Evolutionary conservation across 2,113 vertebrate genomes (phyloP).

Genomic region (Malurus elegans): DNA sequence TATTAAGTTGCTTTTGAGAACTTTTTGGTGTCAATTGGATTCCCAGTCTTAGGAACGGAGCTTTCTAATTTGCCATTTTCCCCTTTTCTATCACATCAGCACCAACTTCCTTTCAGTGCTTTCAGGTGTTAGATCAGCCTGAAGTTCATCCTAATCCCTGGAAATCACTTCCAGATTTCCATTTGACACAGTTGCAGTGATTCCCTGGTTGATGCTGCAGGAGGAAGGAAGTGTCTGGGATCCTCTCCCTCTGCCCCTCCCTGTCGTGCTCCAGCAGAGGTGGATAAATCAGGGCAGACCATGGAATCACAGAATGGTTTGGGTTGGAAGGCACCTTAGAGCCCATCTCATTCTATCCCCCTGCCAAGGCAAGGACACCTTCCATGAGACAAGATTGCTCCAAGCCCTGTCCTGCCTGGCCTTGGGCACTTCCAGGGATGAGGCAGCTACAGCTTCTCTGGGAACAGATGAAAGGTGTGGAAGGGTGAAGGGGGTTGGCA

Average conservation of each 20-base stretch:
- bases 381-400: accelerated
- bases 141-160: accelerated
- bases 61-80: background rate
- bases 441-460: background rate
- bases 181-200: accelerated
- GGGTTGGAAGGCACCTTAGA: background rate
- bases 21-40: background rate
- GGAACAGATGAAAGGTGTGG: background rate
- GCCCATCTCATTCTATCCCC: background rate
- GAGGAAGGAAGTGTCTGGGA: background rate
- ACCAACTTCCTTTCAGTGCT: background rate
- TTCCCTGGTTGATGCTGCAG: background rate
- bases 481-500: background rate
- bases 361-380: background rate
- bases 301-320: background rate
- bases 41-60: background rate
- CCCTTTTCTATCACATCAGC: background rate
- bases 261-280: background rate
- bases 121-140: background rate
- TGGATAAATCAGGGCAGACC: background rate
- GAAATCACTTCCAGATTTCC: background rate
- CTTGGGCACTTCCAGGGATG: background rate
- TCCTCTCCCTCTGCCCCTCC: accelerated
- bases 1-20: background rate
- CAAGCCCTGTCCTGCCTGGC: accelerated